Evolutionary conservation across 2,113 vertebrate genomes (phyloP), one percentile per base, ranked within the genome.

Genomic region (Ailuropoda melanoleuca): DNA sequence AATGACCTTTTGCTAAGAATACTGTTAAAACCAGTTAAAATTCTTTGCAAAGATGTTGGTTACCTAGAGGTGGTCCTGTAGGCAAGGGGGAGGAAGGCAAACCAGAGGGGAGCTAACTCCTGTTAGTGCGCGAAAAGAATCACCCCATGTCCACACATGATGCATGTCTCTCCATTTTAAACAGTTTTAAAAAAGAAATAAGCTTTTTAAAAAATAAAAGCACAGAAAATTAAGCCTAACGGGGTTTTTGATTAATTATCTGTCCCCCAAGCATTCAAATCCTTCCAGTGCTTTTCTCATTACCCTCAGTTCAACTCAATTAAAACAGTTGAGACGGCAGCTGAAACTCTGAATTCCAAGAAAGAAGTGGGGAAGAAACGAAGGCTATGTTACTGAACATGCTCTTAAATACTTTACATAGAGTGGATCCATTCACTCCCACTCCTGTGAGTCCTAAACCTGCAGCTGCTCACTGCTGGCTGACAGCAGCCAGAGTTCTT

Each of bases 151-250:
- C 74, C 43, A 37, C 24, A 18, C 3, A 2, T 1, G 29, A 50
- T 3, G 78, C 26, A 60, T 37, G 46, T 1, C 8, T 2, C 39
- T 95, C 64, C 18, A 21, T 55, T 64, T 37, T 37, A 80, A 84
- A 81, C n/a, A 23, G 18, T 90, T 85, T 81, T 64, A 37, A 15
- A 37, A 86, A 89, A 70, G 37, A 34, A 55, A 55, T 13, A 62
- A 80, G 24, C 17, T 37, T 66, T 83, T 89, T 50, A 15, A 60
- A 85, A 94, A 72, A 50, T 48, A 70, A 93, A 92, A 85, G 56
- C 66, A 91, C n/a, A 39, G 26, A 95, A 92, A 97, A 80, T 83
- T 58, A 95, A 92, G 23, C 80, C 90, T 87, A 7, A 34, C 88
- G 50, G 26, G 50, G 1, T 60, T 86, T 81, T 94, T 85, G 10